These are phyloP conservation scores for Micrasema longulum DNA, from an alignment of 1,140 invertebrate genomes.

Conservation along the genomic window DNA sequence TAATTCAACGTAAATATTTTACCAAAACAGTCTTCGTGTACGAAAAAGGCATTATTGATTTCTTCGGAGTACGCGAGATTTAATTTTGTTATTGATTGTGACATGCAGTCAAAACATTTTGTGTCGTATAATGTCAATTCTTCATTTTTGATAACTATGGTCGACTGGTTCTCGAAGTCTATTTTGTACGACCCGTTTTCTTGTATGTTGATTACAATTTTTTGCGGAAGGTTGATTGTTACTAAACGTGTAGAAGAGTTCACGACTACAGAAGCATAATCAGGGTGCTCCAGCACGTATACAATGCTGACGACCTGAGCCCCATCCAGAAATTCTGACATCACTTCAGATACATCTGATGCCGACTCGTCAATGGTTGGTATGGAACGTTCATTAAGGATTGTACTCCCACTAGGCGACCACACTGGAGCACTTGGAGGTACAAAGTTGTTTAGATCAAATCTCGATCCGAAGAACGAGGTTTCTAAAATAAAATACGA, in stretches of 20 bases:
- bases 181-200: conserved; percentile 55
- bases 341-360: not conserved
- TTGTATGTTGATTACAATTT: conserved; percentile 57
- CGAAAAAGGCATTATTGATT: not conserved
- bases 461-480: too few species aligned
- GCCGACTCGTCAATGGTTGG: not conserved
- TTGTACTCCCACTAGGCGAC: not conserved
- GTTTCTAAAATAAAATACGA: conserved; percentile 56
- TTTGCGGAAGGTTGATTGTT: conserved; percentile 59
- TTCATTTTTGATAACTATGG: conserved; percentile 6
- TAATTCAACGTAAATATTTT: conserved; percentile 29
- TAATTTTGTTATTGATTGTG: conserved; percentile 23
- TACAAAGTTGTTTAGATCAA: too few species aligned
- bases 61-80: conserved; percentile 19
- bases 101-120: conserved; percentile 23
- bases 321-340: conserved; percentile 58
- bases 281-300: conserved; percentile 66
- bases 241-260: conserved; percentile 61
- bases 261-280: conserved; percentile 67
- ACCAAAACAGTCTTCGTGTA: conserved; percentile 4
- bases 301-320: conserved; percentile 61
- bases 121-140: conserved; percentile 17
- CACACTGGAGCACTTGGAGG: too few species aligned
- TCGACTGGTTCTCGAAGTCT: conserved; percentile 52
- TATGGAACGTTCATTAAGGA: not conserved